Evolutionary conservation across 2,888 invertebrate genomes (phyloP).

Genomic region (Hermaeophaga mercurialis): DNA sequence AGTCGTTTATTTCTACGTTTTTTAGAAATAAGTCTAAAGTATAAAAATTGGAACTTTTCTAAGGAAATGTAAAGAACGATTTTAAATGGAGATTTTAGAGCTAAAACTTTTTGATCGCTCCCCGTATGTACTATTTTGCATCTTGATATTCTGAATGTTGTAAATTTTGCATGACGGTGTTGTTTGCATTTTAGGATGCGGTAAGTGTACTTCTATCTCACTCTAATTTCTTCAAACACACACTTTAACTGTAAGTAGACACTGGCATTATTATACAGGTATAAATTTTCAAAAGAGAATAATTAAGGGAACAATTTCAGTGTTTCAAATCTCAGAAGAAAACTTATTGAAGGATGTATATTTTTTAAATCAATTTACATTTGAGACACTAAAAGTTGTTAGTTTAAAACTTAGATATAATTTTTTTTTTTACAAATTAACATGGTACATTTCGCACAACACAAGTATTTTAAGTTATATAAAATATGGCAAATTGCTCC

Average conservation of each 20-base stretch:
- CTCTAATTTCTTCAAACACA: slow-evolving; percentile 35
- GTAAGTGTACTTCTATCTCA: slow-evolving; percentile 54
- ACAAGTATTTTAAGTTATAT: background rate
- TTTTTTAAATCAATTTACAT: no score
- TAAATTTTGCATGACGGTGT: slow-evolving; percentile 54
- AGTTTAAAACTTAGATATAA: background rate
- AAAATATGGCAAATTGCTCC: slow-evolving; percentile 1
- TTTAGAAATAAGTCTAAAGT: no score
- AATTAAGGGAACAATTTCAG: no score
- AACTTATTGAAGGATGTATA: no score
- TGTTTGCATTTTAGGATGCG: slow-evolving; percentile 59
- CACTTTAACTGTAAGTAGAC: slow-evolving; percentile 50
- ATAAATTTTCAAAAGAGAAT: no score
- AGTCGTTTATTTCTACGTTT: no score
- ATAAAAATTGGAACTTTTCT: no score
- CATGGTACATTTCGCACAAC: slow-evolving; percentile 1
- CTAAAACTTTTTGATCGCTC: background rate
- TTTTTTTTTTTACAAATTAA: slow-evolving; percentile 6
- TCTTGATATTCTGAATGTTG: slow-evolving; percentile 41
- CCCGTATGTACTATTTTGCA: slow-evolving; percentile 12
- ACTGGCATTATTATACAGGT: slow-evolving; percentile 38
- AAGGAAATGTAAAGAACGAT: background rate
- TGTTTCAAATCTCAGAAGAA: no score
- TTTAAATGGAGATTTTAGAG: background rate
- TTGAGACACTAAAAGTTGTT: background rate